Evolutionary conservation across 2,113 vertebrate species (phyloP).

Genomic region (Bostrychus sinensis): DNA sequence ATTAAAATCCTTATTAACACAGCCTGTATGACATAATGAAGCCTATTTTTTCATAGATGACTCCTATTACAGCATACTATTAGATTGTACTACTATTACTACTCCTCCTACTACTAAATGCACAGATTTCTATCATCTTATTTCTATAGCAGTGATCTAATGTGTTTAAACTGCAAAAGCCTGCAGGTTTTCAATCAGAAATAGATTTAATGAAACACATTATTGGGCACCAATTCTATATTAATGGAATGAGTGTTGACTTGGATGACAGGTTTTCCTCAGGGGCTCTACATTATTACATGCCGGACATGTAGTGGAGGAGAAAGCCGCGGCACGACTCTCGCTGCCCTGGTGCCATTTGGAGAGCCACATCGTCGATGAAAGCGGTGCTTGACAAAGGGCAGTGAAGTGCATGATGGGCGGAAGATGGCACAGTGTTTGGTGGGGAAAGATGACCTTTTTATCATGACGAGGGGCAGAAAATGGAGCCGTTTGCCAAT

Average conservation of each 20-base stretch:
- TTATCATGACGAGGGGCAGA: constrained; percentile 8
- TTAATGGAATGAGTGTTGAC: constrained; percentile 11
- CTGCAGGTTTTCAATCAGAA: constrained; percentile 3
- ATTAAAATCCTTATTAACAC: no score
- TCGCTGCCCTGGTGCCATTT: constrained; percentile 42
- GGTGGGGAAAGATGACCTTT: constrained; percentile 18
- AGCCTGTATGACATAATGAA: no score
- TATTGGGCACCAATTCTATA: constrained; percentile 9
- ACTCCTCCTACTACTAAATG: no score
- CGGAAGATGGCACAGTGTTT: constrained; percentile 37
- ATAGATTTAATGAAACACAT: constrained; percentile 8
- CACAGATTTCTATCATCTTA: not conserved
- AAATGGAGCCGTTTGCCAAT: constrained; percentile 20
- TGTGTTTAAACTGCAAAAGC: constrained; percentile 9
- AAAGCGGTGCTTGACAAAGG: constrained; percentile 35
- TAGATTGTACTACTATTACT: no score
- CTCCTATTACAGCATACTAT: no score
- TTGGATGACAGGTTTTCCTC: constrained; percentile 22
- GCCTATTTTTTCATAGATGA: no score
- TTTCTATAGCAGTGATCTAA: not conserved
- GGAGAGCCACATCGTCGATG: constrained; percentile 33
- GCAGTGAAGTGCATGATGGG: constrained; percentile 23
- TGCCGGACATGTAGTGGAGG: constrained; percentile 22
- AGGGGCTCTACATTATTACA: constrained; percentile 19
- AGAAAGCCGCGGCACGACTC: constrained; percentile 12